These are phyloP conservation scores for Corythaeola cristata DNA, from an alignment of 2,113 vertebrate species.

Conservation along the genomic window DNA sequence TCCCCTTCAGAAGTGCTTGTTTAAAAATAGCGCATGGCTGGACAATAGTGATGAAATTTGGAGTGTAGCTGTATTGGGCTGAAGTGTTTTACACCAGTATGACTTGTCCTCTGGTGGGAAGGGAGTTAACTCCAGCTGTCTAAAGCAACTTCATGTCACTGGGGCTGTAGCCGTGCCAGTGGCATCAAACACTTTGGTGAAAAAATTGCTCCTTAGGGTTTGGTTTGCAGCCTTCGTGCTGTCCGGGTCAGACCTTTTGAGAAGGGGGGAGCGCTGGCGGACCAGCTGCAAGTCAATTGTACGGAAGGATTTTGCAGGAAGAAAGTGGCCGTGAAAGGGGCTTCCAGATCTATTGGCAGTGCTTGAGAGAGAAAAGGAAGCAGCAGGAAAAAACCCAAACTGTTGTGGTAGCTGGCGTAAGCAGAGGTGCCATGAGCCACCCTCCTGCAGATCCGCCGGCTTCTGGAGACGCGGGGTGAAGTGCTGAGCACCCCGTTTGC, in stretches of 20 bases:
- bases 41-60: neutral
- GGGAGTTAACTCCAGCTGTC: no score
- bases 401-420: accelerated
- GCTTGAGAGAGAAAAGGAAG: neutral
- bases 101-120: neutral
- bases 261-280: neutral
- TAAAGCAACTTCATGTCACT: neutral
- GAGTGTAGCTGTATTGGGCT: neutral
- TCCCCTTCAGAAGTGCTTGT: neutral
- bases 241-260: neutral
- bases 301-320: neutral
- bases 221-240: neutral
- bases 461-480: neutral
- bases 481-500: neutral
- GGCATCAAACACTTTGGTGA: neutral
- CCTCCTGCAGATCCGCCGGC: accelerated
- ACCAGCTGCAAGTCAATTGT: neutral
- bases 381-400: neutral
- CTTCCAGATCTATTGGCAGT: neutral
- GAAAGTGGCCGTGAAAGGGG: neutral
- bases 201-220: neutral
- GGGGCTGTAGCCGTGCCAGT: neutral
- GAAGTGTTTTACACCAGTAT: neutral
- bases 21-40: neutral
- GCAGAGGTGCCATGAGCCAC: accelerated